A percentile compares a stretch with the other conserved stretches of the same genome.
Conservation (phyloP, 2,113 vertebrate genomes). For the Lampris megalopsis region DNA sequence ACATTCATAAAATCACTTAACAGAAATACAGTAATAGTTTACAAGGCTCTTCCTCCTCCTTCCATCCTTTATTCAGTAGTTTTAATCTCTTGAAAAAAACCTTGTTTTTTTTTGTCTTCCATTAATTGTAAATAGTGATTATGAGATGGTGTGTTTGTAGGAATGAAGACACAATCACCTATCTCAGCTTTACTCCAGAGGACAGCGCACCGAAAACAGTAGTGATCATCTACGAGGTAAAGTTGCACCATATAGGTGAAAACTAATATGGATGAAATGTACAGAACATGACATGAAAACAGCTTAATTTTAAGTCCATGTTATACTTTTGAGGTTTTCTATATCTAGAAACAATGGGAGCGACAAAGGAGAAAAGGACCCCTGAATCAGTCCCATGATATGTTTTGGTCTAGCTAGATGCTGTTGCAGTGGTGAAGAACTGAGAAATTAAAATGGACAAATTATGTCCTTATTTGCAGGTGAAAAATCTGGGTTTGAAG, state of each 20-base stretch:
- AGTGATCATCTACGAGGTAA: conserved; percentile 57
- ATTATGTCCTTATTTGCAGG: conserved; percentile 50
- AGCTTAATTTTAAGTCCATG: too few relatives aligned
- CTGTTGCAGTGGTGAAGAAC: not conserved
- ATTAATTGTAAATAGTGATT: conserved; percentile 3
- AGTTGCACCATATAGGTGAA: not conserved
- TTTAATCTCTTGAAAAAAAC: too few relatives aligned
- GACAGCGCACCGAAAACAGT: conserved; percentile 55
- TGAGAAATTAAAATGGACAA: not conserved
- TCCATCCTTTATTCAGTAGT: too few relatives aligned
- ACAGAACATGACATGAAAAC: not conserved
- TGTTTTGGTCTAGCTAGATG: too few relatives aligned
- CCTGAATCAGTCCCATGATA: too few relatives aligned
- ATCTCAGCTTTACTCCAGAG: conserved; percentile 73
- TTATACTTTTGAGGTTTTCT: too few relatives aligned
- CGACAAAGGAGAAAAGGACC: too few relatives aligned
- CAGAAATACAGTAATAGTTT: not conserved
- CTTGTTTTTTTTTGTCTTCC: not conserved
- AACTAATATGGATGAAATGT: not conserved
- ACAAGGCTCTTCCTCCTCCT: too few relatives aligned
- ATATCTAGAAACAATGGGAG: too few relatives aligned
- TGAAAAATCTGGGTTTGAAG: conserved; percentile 71
- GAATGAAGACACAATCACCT: conserved; percentile 43
- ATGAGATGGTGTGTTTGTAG: conserved; percentile 36
- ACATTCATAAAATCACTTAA: not conserved